Evolutionary conservation across 1,140 invertebrate genomes (phyloP).

Genomic region (Orius laevigatus): DNA sequence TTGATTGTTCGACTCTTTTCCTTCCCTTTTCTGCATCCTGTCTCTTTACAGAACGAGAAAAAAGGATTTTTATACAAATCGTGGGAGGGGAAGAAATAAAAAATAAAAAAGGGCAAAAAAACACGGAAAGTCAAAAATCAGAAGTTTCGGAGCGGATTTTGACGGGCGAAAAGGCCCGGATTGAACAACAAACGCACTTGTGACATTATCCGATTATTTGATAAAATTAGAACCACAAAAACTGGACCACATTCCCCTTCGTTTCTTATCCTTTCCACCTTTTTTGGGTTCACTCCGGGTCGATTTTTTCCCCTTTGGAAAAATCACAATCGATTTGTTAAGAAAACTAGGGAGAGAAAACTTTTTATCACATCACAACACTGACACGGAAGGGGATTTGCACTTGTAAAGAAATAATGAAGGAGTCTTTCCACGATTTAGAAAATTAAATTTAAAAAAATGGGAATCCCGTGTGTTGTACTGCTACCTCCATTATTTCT

Average conservation of each 20-base stretch:
- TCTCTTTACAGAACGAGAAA: neutral
- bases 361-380: too few species aligned
- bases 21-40: constrained; percentile 24
- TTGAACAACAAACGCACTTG: constrained; percentile 1
- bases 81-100: constrained; percentile 14
- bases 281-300: too few species aligned
- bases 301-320: too few species aligned
- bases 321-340: too few species aligned
- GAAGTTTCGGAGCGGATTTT: constrained; percentile 4
- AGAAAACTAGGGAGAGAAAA: too few species aligned
- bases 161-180: neutral
- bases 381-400: too few species aligned
- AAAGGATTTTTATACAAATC: constrained; percentile 10
- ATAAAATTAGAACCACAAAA: neutral
- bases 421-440: too few species aligned
- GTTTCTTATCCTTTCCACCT: too few species aligned
- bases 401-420: too few species aligned
- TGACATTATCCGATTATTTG: neutral
- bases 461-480: constrained; percentile 1
- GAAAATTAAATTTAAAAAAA: too few species aligned
- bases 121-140: neutral
- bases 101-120: neutral
- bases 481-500: constrained; percentile 20
- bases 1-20: constrained; percentile 20
- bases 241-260: neutral